A percentile compares a stretch with the other conserved stretches of the same genome.
These are phyloP conservation scores for Rhagoletis zephyria DNA, from an alignment of 1,140 invertebrate species.

Conservation along the genomic window DNA sequence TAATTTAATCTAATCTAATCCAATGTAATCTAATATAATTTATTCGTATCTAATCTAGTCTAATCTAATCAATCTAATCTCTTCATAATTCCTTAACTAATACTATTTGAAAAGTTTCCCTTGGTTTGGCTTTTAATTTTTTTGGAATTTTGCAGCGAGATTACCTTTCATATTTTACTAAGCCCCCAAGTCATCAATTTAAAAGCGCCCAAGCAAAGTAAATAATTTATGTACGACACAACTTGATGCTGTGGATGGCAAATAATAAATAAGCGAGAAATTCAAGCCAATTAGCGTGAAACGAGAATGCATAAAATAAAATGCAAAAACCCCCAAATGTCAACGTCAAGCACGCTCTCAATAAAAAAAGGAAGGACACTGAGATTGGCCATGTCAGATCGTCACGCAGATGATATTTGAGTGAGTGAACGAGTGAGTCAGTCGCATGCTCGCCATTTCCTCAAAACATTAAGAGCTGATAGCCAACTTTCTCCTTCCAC, in stretches of 20 bases:
- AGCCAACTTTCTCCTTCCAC: not conserved
- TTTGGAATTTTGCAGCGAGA: not conserved
- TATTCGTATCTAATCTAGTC: too few species aligned
- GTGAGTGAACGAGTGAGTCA: not conserved
- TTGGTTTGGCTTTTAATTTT: not conserved
- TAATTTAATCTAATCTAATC: too few species aligned
- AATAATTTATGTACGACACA: not conserved
- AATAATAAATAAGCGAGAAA: not conserved
- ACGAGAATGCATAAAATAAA: not conserved
- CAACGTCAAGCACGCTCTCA: not conserved
- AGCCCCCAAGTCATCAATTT: slow-evolving; percentile 14
- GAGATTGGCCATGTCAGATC: not conserved
- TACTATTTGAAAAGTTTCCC: not conserved
- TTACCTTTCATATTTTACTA: not conserved
- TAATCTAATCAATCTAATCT: too few species aligned
- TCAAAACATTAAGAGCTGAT: not conserved
- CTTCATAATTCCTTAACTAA: too few species aligned
- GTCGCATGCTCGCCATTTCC: not conserved
- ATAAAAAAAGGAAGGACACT: not conserved
- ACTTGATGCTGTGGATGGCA: not conserved
- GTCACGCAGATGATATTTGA: not conserved
- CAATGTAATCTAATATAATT: too few species aligned
- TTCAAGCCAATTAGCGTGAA: not conserved
- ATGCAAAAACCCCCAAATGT: not conserved
- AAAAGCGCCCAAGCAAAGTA: not conserved